Evolutionary conservation across 2,888 invertebrate genomes (phyloP), one percentile per base, ranked within the genome.

Genomic region (Lampropteryx suffumata): DNA sequence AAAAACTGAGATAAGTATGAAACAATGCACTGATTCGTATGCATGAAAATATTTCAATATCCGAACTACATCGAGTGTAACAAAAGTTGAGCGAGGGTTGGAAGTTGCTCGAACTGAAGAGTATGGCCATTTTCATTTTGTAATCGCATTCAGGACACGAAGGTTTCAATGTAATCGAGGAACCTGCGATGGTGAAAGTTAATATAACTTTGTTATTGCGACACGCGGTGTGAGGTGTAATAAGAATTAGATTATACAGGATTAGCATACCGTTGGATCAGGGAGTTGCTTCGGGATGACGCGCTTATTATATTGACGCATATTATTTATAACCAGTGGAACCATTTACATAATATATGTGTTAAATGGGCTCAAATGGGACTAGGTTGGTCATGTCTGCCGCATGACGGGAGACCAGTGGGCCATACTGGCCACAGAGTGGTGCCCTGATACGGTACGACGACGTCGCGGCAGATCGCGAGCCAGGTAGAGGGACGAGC

Each of bases 11-110:
- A 5, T 7, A 24, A 24, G 24, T 24, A 24, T 24, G 5, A 33
- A 9, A 33, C 32, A 33, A 5, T 17, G 17, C n/a, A n/a, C 17
- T n/a, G 17, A 33, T 17, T 12, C 17, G 5, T 28, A 28, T 26
- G 8, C 17, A 17, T 51, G 48, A 60, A 59, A 53, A 55, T 52
- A 60, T 53, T 52, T 50, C 44, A 55, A 57, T 55, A 52, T 52
- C 45, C 30, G 13, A 57, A 59, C 52, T 59, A 53, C 48, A 50
- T 48, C 42, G 42, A 29, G 46, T 34, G 50, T 45, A 42, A 42
- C 41, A 42, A 57, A 58, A 51, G 54, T 56, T 56, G 32, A 13
- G 10, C 32, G 29, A 35, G 12, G 26, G 43, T 49, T 43, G 30
- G 8, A n/a, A 40, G 37, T 43, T 40, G 41, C 41, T 32, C 21